Percentiles rank a stretch among this genome's conserved stretches.
These are phyloP conservation scores for Redunca redunca DNA, from an alignment of 2,113 vertebrate genomes.

Conservation along the genomic window DNA sequence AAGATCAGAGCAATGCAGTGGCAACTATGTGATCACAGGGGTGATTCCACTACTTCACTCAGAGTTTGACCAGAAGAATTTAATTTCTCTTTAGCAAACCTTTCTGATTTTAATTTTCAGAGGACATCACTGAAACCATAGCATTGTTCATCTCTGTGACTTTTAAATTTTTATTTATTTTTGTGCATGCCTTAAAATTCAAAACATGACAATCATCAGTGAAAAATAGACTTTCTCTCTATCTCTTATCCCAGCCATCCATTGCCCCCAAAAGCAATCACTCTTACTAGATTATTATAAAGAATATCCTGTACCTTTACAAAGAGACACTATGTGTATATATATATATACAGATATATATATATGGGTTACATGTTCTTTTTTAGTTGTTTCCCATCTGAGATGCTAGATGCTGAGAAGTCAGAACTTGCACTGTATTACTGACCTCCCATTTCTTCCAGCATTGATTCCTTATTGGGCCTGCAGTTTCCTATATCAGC, in stretches of 20 bases:
- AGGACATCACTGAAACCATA: neutral
- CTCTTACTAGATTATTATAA: neutral
- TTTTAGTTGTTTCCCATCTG: neutral
- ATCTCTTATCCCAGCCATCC: neutral
- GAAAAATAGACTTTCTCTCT: neutral
- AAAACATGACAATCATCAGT: neutral
- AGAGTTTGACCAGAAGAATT: neutral
- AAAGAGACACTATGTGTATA: too few species aligned
- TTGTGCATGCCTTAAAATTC: neutral
- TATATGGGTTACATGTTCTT: neutral
- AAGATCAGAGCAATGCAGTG: neutral
- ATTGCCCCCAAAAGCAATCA: neutral
- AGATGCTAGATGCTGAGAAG: neutral
- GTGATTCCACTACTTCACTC: neutral
- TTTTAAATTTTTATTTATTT: slow-evolving; percentile 3
- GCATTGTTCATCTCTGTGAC: neutral
- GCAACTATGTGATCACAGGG: neutral
- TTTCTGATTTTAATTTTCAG: slow-evolving; percentile 9
- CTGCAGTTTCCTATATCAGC: neutral
- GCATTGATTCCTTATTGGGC: neutral
- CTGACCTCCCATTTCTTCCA: neutral
- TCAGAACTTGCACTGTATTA: neutral
- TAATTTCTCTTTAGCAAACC: neutral
- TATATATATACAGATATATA: neutral
- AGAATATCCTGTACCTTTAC: too few species aligned